Conservation (phyloP, 2,797 vertebrate species). For the Dendrocincla tyrannina region DNA sequence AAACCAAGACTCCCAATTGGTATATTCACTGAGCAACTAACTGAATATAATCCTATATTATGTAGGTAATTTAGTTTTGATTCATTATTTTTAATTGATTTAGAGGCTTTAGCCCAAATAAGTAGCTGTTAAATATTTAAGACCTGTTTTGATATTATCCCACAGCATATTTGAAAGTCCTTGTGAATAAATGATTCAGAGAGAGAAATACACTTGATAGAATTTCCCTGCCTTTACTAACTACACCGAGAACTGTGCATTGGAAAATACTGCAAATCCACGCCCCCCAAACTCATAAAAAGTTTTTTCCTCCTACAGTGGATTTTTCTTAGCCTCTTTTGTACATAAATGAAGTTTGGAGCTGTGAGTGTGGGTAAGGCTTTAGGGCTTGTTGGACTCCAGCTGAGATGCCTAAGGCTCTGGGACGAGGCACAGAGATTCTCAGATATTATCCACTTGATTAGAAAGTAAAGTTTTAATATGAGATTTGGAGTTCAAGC, state of each 20-base stretch:
- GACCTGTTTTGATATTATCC: neutral
- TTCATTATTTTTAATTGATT: neutral
- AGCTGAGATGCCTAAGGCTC: neutral
- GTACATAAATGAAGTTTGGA: neutral
- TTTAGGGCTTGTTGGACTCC: neutral
- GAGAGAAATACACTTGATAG: neutral
- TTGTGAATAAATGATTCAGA: neutral
- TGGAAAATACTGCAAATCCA: neutral
- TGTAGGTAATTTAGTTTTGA: fast-evolving
- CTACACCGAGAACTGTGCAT: neutral
- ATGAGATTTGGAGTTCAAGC: neutral
- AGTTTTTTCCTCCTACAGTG: neutral
- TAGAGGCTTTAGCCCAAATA: neutral
- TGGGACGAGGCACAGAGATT: neutral
- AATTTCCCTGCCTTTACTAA: neutral
- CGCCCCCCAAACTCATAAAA: neutral
- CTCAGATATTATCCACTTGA: neutral
- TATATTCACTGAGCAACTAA: neutral
- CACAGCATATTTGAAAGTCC: neutral
- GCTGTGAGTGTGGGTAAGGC: neutral
- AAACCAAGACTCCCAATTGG: neutral
- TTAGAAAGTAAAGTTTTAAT: neutral
- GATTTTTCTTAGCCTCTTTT: neutral
- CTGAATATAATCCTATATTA: neutral
- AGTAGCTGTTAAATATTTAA: neutral